A percentile compares a stretch with the other conserved stretches of the same genome.
phyloP scores from a whole-genome alignment of 2,797 vertebrate genomes.

The Liparis tanakae region DNA sequence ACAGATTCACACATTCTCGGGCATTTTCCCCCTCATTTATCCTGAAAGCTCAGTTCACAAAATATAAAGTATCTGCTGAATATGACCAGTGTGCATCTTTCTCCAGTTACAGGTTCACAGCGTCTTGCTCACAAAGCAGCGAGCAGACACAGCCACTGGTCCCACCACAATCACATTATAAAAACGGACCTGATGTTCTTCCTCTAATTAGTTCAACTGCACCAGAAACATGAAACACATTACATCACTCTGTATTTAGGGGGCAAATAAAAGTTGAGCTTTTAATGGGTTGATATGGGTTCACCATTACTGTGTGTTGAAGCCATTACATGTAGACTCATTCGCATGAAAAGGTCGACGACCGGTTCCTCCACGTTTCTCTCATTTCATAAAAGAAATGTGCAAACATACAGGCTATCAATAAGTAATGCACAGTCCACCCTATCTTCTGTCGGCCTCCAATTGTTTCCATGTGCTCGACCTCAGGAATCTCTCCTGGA shows the following conservation, averaged over 20 bases:
- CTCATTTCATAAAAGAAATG: neutral
- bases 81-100: constrained; percentile 46
- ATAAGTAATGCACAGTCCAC: constrained; percentile 23
- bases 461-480: constrained; percentile 63
- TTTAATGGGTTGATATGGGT: neutral
- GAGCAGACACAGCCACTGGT: constrained; percentile 44
- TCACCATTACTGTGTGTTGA: neutral
- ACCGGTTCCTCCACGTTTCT: neutral
- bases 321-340: neutral
- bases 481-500: constrained; percentile 64
- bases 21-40: constrained; percentile 6
- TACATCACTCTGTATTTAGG: constrained; percentile 1
- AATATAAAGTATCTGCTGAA: constrained; percentile 17
- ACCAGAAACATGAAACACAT: constrained; percentile 27
- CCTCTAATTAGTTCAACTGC: constrained; percentile 41
- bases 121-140: constrained; percentile 18
- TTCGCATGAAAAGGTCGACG: neutral
- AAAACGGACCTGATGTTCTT: constrained; percentile 42
- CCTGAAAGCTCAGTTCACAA: neutral
- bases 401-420: constrained; percentile 11
- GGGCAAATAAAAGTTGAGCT: neutral
- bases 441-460: constrained; percentile 33
- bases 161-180: constrained; percentile 41
- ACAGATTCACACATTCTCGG: constrained; percentile 23
- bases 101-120: constrained; percentile 49